A percentile compares a stretch with the other conserved stretches of the same genome.
Evolutionary conservation across 2,797 vertebrate genomes (phyloP).

Genomic region (Australoheros facetus): DNA sequence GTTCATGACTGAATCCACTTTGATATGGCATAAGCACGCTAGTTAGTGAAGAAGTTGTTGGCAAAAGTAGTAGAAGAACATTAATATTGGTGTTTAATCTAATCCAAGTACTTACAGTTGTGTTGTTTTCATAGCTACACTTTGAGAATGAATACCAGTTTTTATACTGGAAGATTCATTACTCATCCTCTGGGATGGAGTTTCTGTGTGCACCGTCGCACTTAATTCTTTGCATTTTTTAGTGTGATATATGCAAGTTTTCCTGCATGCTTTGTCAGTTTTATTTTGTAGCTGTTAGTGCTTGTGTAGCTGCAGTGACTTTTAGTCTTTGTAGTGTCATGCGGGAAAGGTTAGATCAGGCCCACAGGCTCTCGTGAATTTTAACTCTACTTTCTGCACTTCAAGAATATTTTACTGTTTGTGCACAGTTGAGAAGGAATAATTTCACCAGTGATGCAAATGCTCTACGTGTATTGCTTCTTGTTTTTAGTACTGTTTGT

Average conservation of each 20-base stretch:
- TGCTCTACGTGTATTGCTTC: not conserved
- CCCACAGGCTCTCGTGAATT: not conserved
- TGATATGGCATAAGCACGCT: constrained; percentile 1
- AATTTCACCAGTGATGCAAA: not conserved
- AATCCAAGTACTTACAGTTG: not conserved
- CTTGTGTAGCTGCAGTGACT: constrained; percentile 1
- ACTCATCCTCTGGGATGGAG: constrained; percentile 8
- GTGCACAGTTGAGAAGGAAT: too few relatives aligned
- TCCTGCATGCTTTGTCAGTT: constrained; percentile 26
- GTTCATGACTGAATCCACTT: constrained; percentile 5
- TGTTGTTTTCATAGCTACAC: constrained; percentile 3
- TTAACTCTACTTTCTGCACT: constrained; percentile 9
- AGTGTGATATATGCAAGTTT: constrained; percentile 7
- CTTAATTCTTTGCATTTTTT: not conserved
- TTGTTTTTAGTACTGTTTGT: not conserved
- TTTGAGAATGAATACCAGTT: not conserved
- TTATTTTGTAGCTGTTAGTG: constrained; percentile 30
- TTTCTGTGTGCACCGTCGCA: constrained; percentile 9
- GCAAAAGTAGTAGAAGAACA: not conserved
- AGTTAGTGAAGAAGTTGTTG: not conserved
- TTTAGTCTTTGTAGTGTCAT: constrained; percentile 5
- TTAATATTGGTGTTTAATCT: not conserved
- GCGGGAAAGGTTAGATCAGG: not conserved
- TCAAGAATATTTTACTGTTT: not conserved
- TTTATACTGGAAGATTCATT: constrained; percentile 16